Evolutionary conservation across 2,797 vertebrate species (phyloP).

Genomic region (Cryptoblepharus egeriae): DNA sequence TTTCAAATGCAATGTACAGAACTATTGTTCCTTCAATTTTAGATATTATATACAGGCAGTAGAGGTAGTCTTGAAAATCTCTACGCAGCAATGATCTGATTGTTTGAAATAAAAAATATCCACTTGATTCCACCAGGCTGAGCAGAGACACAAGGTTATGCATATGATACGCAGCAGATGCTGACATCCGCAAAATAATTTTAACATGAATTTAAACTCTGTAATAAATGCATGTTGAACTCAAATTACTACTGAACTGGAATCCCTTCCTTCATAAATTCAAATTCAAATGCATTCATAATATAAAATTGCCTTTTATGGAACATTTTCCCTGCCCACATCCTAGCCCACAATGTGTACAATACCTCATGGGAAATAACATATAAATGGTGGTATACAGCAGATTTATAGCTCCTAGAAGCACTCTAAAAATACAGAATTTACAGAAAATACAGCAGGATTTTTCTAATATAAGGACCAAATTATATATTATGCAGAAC

Average conservation of each 20-base stretch:
- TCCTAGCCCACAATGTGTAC: too few relatives aligned
- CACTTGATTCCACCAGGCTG: not conserved
- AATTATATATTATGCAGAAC: too few relatives aligned
- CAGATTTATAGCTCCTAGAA: too few relatives aligned
- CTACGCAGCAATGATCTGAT: not conserved
- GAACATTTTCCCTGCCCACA: too few relatives aligned
- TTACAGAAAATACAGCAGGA: too few relatives aligned
- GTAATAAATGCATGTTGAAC: conserved; percentile 3
- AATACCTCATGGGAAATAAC: too few relatives aligned
- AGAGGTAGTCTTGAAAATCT: not conserved
- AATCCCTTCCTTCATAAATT: not conserved
- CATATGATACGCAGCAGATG: not conserved
- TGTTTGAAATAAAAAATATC: not conserved
- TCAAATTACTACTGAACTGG: conserved; percentile 1
- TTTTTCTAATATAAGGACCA: too few relatives aligned
- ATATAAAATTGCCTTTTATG: too few relatives aligned
- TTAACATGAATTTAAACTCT: conserved; percentile 3
- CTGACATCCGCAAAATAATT: conserved; percentile 22
- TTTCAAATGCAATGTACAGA: not conserved
- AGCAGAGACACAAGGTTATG: not conserved
- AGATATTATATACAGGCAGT: not conserved
- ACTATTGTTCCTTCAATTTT: not conserved
- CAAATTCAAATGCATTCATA: not conserved
- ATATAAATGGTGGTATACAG: too few relatives aligned
- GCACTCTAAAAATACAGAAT: too few relatives aligned